Base-by-base conservation (phyloP, 2,113 vertebrate genomes). In the Baryphthengus martii region DNA sequence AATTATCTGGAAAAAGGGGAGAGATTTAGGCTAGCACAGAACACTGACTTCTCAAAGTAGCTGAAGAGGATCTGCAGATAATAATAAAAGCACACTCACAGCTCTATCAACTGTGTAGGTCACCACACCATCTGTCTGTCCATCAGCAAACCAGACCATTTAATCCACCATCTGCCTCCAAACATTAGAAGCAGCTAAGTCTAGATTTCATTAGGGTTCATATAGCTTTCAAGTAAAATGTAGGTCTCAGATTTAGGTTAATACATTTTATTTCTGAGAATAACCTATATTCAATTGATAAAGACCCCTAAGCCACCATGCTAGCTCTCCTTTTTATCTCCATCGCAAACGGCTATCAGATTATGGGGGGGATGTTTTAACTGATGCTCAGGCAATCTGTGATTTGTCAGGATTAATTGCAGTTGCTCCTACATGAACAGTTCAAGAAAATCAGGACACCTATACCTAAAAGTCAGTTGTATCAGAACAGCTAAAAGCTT, bases 51-150 rank as follows among this genome's bases (percentile, higher is more conserved):
- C 74, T 89, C 50, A 63, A 74, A 78, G 53, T 65, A 58, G 71
- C 53, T 21, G 67, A 82, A 85, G 71, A 76, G 39, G 16, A 50
- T n/a, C 23, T 80, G 52, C 31, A 63, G 68, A 81, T 23, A 37
- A 73, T 28, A 84, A 68, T 33, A 85, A 88, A 85, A 95, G 83
- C 68, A 39, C 28, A 72, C 71, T 28, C 45, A 83, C 44, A 67
- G 49, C 33, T 91, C 71, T 81, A 3, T 40, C 91, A 81, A 45
- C 42, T 15, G 61, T 11, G 35, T 25, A 88, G 77, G 72, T 93
- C 88, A 87, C 45, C 63, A 88, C 44, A 40, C 86, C 94, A 97
- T 95, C 94, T 96, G 96, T 95, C 94, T 96, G 96, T 53, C 76
- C 77, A 35, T 35, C 80, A 86, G 70, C 62, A 92, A 47, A 52